Evolutionary conservation across 2,113 vertebrate genomes (phyloP).

Genomic region (Panurus biarmicus): DNA sequence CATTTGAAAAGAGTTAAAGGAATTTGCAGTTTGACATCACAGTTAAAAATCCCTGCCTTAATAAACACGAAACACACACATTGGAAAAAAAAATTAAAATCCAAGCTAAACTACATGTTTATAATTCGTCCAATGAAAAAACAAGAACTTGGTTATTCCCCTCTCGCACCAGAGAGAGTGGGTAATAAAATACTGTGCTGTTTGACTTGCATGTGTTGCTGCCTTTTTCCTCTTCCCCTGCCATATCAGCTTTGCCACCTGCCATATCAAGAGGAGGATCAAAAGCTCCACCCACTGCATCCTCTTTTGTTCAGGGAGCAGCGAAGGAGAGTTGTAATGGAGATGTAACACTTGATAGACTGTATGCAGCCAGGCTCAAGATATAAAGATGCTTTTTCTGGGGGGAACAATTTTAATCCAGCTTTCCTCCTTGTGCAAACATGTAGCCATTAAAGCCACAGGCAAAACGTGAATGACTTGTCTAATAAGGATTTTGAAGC

Average conservation of each 20-base stretch:
- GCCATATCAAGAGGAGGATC: conserved; percentile 29
- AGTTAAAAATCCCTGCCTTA: not conserved
- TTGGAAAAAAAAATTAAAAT: not conserved
- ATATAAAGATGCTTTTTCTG: not conserved
- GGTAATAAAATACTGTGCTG: not conserved
- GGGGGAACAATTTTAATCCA: not conserved
- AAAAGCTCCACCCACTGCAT: conserved; percentile 39
- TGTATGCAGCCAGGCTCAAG: not conserved
- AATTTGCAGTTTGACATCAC: not conserved
- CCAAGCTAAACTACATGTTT: not conserved
- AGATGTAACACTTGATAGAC: conserved; percentile 19
- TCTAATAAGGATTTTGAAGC: not conserved
- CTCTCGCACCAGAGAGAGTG: not conserved
- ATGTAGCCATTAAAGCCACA: not conserved
- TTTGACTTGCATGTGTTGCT: not conserved
- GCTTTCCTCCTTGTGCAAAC: not conserved
- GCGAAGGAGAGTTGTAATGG: not conserved
- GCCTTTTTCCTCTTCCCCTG: not conserved
- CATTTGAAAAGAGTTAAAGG: not conserved
- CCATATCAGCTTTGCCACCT: conserved; percentile 18
- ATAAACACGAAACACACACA: not conserved
- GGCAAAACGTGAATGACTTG: not conserved
- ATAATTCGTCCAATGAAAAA: not conserved
- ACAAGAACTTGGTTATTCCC: not conserved
- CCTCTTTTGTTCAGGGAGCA: conserved; percentile 31